A percentile compares a stretch with the other conserved stretches of the same genome.
These are phyloP conservation scores for Mamestra brassicae DNA, from an alignment of 2,888 invertebrate genomes.

Conservation along the genomic window DNA sequence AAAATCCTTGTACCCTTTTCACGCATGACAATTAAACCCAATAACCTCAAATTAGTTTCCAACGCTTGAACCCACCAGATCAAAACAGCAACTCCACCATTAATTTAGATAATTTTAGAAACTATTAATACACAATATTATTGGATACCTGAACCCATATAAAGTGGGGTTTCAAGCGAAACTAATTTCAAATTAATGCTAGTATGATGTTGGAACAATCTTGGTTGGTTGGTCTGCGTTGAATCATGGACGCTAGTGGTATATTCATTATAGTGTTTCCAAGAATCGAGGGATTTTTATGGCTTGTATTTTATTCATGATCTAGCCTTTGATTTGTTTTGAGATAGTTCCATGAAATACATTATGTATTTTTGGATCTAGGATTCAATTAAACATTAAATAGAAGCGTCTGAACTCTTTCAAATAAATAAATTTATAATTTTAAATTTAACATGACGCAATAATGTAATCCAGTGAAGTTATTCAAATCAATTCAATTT, in stretches of 20 bases:
- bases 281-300: neutral
- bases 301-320: neutral
- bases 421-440: no score
- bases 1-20: neutral
- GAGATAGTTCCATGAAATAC: neutral
- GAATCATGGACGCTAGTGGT: neutral
- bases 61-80: neutral
- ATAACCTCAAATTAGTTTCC: neutral
- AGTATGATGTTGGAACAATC: slow-evolving; percentile 4
- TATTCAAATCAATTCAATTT: no score
- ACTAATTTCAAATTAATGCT: slow-evolving; percentile 24
- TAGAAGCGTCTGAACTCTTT: neutral
- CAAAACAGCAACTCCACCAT: neutral
- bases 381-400: neutral
- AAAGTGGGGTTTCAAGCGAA: slow-evolving; percentile 15
- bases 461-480: no score
- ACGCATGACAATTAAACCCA: neutral
- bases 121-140: slow-evolving; percentile 4
- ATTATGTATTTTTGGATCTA: neutral
- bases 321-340: neutral
- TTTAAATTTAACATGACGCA: no score
- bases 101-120: slow-evolving; percentile 11
- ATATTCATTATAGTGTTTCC: neutral
- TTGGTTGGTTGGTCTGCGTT: slow-evolving; percentile 12
- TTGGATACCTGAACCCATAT: neutral